These are phyloP conservation scores for Periparus ater DNA, from an alignment of 2,797 vertebrate species.

Conservation along the genomic window DNA sequence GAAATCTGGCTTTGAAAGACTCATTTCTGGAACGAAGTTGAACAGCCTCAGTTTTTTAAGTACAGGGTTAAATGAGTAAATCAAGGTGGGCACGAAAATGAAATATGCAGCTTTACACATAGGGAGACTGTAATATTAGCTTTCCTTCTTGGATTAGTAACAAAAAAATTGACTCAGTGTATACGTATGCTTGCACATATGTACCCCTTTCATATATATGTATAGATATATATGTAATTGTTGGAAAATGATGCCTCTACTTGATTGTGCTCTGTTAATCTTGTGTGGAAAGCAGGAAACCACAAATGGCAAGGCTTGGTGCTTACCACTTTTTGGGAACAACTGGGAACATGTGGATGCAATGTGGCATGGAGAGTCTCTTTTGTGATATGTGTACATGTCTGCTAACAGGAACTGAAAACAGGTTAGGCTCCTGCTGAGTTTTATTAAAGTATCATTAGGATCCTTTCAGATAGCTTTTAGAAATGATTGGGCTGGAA, in stretches of 20 bases:
- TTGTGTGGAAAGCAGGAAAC: not conserved
- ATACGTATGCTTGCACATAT: not conserved
- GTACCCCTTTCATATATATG: not conserved
- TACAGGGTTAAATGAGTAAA: not conserved
- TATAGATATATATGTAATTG: not conserved
- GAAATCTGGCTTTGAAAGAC: not conserved
- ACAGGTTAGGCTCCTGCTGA: not conserved
- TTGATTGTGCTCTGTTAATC: not conserved
- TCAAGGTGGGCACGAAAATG: not conserved
- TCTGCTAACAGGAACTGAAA: constrained; percentile 5
- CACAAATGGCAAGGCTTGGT: not conserved
- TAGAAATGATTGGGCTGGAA: not conserved
- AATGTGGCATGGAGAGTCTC: not conserved
- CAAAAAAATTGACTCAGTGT: not conserved
- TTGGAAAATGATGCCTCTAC: not conserved
- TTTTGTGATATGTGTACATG: not conserved
- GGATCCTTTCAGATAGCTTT: not conserved
- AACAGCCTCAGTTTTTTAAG: not conserved
- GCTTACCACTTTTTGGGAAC: not conserved
- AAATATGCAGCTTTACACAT: not conserved
- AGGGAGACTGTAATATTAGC: not conserved
- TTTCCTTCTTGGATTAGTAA: not conserved
- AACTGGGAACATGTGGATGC: not conserved
- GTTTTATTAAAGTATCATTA: not conserved
- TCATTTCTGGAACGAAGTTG: not conserved